Base-by-base conservation (phyloP, 2,797 vertebrate species). In the Gymnodraco acuticeps region DNA sequence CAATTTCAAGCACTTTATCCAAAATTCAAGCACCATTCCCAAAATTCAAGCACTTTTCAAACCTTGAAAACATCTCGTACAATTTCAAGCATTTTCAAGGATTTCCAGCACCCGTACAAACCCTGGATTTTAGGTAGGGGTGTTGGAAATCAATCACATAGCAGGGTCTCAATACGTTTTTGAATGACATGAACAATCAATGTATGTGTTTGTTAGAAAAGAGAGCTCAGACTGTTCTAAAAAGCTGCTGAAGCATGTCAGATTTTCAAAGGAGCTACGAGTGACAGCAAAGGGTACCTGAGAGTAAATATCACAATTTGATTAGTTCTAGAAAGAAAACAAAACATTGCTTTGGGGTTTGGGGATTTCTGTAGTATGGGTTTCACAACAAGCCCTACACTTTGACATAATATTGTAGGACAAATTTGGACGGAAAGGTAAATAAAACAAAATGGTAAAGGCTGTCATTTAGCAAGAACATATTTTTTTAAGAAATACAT, bases 91-190 rank as follows among this genome's bases (percentile, higher is more conserved):
- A 20, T 20, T 20, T 20, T 20, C 20, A 20, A 20, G 20, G 20
- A 20, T 20, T 20, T 20, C 20, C 20, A 20, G 20, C 20, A 20
- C 20, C 20, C 20, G 20, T 20, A 20, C 20, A 2, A 20, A 20
- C 2, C 20, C 20, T 20, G 20, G 20, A 20, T 20, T 69, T 73
- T 33, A 27, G 8, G 3, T 0, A 2, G 14, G 5, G 12, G 8
- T 38, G 33, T 63, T 50, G 10, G 45, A 61, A 69, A 60, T 77
- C 58, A 45, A 47, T 67, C 52, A 54, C 50, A 51, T 56, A 59
- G 20, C 12, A 63, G 27, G n/a, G 19, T 52, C 51, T 78, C 13
- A 13, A 66, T 64, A 73, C 33, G 54, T 41, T 56, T 82, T 68
- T 58, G 48, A 70, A 33, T 70, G 64, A 54, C 50, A 55, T 48